A percentile compares a stretch with the other conserved stretches of the same genome.
Conservation (phyloP, 1,140 invertebrate species). For the Drosophila oshimai region DNA sequence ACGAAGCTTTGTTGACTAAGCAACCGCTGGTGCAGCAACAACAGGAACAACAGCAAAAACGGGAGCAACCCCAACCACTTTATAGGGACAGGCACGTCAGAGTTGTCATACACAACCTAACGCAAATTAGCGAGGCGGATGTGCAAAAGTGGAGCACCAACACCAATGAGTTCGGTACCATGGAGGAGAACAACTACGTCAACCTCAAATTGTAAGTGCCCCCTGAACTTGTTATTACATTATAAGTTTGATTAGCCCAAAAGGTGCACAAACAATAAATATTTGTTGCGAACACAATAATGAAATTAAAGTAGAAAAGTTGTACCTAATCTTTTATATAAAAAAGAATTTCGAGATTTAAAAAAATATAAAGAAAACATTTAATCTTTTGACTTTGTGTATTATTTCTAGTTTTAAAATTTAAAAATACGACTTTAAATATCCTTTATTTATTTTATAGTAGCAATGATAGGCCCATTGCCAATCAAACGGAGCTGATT, state of each 20-base stretch:
- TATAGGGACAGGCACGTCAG: constrained; percentile 63
- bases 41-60: background rate
- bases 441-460: background rate
- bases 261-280: background rate
- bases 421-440: background rate
- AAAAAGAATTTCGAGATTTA: no score
- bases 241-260: constrained; percentile 4
- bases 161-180: constrained; percentile 16
- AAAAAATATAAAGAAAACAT: no score
- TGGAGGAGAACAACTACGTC: constrained; percentile 63
- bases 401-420: no score
- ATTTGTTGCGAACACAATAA: no score
- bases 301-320: no score
- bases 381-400: no score
- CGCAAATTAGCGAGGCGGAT: constrained; percentile 76
- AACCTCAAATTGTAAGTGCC: constrained; percentile 75
- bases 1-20: constrained; percentile 62
- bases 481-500: constrained; percentile 85
- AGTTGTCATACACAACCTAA: constrained; percentile 84
- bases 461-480: constrained; percentile 68
- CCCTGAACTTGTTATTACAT: constrained; percentile 8
- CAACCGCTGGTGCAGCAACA: constrained; percentile 34
- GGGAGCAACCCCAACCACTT: constrained; percentile 28
- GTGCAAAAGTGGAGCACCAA: constrained; percentile 63
- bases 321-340: no score